Evolutionary conservation across 2,113 vertebrate genomes (phyloP).

Genomic region (Mugil cephalus): DNA sequence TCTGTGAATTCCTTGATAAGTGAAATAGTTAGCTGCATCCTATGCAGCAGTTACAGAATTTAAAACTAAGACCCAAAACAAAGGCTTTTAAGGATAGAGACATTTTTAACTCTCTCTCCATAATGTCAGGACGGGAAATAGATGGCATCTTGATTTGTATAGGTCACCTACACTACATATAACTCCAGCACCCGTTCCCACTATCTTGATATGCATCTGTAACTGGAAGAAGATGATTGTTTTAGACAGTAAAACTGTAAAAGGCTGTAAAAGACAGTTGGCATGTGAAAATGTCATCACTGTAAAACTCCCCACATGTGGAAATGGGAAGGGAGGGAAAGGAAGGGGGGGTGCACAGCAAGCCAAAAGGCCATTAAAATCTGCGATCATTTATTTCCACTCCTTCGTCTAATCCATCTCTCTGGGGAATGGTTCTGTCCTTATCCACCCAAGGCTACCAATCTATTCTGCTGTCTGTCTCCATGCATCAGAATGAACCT

Average conservation of each 20-base stretch:
- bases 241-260: constrained; percentile 64
- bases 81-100: too few relatives aligned
- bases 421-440: constrained; percentile 85
- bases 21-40: too few relatives aligned
- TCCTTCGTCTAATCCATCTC: constrained; percentile 87
- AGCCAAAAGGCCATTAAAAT: constrained; percentile 88
- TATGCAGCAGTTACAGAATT: too few relatives aligned
- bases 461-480: constrained; percentile 85
- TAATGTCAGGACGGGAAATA: too few relatives aligned
- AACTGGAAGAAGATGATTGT: constrained; percentile 55
- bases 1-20: too few relatives aligned
- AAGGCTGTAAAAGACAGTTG: constrained; percentile 64
- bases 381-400: constrained; percentile 86
- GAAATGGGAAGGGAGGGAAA: constrained; percentile 68
- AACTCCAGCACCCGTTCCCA: constrained; percentile 23
- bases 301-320: constrained; percentile 65
- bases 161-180: constrained; percentile 23
- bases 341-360: constrained; percentile 60
- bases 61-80: too few relatives aligned
- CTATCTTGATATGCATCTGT: constrained; percentile 28
- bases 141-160: constrained; percentile 20
- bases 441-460: constrained; percentile 88
- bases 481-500: constrained; percentile 85
- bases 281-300: constrained; percentile 77
- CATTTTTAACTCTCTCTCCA: too few relatives aligned